Conservation (phyloP, 2,113 vertebrate species). For the Solea senegalensis region DNA sequence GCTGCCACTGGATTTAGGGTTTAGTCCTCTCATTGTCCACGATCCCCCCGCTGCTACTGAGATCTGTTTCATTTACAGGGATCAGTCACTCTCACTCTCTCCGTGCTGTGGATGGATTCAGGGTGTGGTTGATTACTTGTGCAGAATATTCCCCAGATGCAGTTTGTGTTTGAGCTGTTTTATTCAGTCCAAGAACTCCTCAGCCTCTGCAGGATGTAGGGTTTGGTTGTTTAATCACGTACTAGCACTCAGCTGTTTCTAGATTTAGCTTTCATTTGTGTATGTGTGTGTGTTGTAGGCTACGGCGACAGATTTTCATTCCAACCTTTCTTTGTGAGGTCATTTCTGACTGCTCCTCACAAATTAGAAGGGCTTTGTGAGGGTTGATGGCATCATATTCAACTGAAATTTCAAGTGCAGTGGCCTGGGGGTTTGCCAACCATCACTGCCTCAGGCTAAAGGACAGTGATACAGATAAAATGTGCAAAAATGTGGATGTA, state of each 20-base stretch:
- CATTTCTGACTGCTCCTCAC: too few species aligned
- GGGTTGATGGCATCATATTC: too few species aligned
- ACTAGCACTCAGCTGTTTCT: constrained; percentile 39
- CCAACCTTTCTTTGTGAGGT: too few species aligned
- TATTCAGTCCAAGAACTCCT: constrained; percentile 25
- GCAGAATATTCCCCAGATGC: constrained; percentile 30
- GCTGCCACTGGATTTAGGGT: constrained; percentile 72
- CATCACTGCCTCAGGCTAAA: too few species aligned
- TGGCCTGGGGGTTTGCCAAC: too few species aligned
- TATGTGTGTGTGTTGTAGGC: too few species aligned
- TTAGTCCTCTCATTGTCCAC: constrained; percentile 60
- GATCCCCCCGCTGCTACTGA: constrained; percentile 45
- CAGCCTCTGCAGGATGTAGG: constrained; percentile 36
- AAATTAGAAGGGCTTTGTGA: too few species aligned
- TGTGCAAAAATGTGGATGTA: too few species aligned
- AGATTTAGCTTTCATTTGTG: constrained; percentile 46
- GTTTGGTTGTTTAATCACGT: constrained; percentile 31
- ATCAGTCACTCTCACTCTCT: constrained; percentile 8
- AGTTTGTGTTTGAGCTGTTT: constrained; percentile 45
- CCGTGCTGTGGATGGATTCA: constrained; percentile 42
- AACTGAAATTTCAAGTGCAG: too few species aligned
- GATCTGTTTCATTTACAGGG: constrained; percentile 58
- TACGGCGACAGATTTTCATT: too few species aligned
- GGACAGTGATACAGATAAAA: too few species aligned
- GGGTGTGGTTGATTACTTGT: constrained; percentile 57